Base-by-base conservation (phyloP, 2,888 invertebrate genomes). In the Acheta domesticus region DNA sequence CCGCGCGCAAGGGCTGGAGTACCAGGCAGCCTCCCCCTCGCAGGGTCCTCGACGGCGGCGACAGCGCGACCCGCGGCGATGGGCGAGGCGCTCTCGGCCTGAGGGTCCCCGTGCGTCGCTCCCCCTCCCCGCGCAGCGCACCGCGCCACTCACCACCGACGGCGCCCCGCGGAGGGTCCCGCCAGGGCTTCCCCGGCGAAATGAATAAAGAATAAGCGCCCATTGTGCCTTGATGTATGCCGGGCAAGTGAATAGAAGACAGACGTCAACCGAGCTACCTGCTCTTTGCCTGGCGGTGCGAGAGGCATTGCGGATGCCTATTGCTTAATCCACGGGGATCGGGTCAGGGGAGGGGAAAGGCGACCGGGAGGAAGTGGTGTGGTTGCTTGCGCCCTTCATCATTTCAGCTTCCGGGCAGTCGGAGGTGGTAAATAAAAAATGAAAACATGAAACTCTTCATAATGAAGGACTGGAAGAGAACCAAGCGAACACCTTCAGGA, bases 121-220 rank as follows among this genome's bases (percentile, higher is more conserved):
- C 36, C 36, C 62, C 16, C 62, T 0, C 14, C 62, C 14, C 14
- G 12, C 2, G 1, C 14, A n/a, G n/a, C n/a, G 62, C 62, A 62
- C 19, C 62, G 0, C 14, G 62, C 12, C 5, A 14, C 62, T 19
- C 62, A n/a, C 62, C 62, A 8, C 62, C 62, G 62, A 14, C 16
- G 14, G 62, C 62, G 62, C 14, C 62, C 62, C n/a, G 16, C 5
- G 14, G 62, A n/a, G 1, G 16, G 62, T n/a, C 62, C 62, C n/a
- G 14, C n/a, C 14, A 11, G 62, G 62, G 62, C n/a, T 14, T 14
- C 16, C n/a, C 16, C 62, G 16, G 4, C n/a, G 0, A 62, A 62
- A 62, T 62, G 62, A 62, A 62, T 62, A 62, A 62, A 62, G 62
- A 62, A 62, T 62, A 62, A 62, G 62, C n/a, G 62, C 62, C 62